Conservation (phyloP, 2,888 invertebrate species). For the Drosophila monieri region DNA sequence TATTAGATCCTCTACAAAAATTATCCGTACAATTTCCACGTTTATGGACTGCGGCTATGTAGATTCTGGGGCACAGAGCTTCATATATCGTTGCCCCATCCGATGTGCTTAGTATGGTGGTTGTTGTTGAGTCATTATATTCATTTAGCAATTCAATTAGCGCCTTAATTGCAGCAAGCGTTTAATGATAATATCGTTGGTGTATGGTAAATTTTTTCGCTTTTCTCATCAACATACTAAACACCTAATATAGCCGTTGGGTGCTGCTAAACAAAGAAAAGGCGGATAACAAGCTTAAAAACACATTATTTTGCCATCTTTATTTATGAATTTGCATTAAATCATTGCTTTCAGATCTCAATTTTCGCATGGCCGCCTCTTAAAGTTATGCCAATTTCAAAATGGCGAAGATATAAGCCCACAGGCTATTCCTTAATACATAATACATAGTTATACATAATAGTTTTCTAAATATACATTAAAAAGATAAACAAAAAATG, state of each 20-base stretch:
- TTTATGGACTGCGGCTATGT: not conserved
- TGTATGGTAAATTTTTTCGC: not conserved
- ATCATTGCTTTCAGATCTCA: not conserved
- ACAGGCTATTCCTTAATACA: no score
- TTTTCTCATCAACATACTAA: slow-evolving; percentile 34
- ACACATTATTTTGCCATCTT: not conserved
- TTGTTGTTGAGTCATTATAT: slow-evolving; percentile 69
- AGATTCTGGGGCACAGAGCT: slow-evolving; percentile 24
- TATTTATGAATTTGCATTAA: slow-evolving; percentile 51
- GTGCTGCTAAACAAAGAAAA: slow-evolving; percentile 4
- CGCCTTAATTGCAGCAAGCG: slow-evolving; percentile 68
- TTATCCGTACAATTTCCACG: slow-evolving; percentile 2
- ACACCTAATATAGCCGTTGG: slow-evolving; percentile 2
- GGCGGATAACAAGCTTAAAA: slow-evolving; percentile 1
- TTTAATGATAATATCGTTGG: slow-evolving; percentile 59
- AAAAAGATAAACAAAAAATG: no score
- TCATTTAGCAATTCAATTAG: slow-evolving; percentile 75
- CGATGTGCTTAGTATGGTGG: slow-evolving; percentile 22
- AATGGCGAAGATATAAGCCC: no score
- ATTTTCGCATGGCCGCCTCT: not conserved
- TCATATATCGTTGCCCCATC: slow-evolving; percentile 41
- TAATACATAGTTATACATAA: no score
- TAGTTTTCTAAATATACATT: no score
- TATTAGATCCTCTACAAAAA: not conserved
- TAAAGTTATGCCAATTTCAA: not conserved